Percentiles rank a stretch among this genome's conserved stretches.
phyloP scores from a whole-genome alignment of 2,797 vertebrate species.

The Chrysocyon brachyurus region DNA sequence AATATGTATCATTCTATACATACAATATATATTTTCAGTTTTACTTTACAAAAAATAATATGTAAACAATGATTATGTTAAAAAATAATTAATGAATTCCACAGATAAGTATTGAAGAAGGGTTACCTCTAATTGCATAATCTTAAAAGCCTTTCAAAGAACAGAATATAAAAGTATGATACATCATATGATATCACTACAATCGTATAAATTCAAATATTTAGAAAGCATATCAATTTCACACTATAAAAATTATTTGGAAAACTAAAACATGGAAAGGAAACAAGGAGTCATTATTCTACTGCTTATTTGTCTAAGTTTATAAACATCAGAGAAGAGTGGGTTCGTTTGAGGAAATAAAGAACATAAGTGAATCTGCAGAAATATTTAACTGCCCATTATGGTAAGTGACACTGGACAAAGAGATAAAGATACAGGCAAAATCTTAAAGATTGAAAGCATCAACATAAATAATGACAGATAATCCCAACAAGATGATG shows the following conservation, averaged over 20 bases:
- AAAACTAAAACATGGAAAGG: background rate
- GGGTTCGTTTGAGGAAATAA: background rate
- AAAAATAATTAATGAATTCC: background rate
- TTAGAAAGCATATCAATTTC: background rate
- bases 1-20: background rate
- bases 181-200: background rate
- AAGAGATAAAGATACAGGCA: background rate
- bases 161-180: background rate
- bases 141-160: background rate
- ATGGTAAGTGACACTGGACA: background rate
- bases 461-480: background rate
- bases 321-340: background rate
- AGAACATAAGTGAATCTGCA: background rate
- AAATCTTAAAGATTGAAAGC: background rate
- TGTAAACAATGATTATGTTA: background rate
- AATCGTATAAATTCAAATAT: conserved; percentile 21
- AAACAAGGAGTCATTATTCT: background rate
- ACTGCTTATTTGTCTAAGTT: background rate
- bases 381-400: background rate
- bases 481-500: background rate
- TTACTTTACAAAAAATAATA: background rate
- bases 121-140: background rate
- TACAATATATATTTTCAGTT: background rate
- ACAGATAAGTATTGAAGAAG: background rate
- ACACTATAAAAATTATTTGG: conserved; percentile 2